A percentile compares a stretch with the other conserved stretches of the same genome.
Evolutionary conservation across 2,888 invertebrate genomes (phyloP).

Genomic region (Polydrusus pterygomalis): DNA sequence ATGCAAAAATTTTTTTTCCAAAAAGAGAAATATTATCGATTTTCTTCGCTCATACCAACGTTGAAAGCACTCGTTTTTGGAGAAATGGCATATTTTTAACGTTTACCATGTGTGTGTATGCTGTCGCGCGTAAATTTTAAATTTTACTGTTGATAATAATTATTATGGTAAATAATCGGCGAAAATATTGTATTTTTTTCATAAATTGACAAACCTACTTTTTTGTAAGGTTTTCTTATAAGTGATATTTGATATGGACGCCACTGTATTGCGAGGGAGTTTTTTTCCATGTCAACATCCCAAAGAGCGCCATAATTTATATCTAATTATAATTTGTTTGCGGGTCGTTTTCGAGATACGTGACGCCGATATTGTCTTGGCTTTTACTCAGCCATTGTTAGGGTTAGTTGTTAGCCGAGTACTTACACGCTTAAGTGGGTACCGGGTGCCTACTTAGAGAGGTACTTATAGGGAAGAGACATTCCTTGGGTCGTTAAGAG

Average conservation of each 20-base stretch:
- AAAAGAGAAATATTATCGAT: too few relatives aligned
- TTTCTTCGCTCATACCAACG: too few relatives aligned
- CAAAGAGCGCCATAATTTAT: conserved; percentile 55
- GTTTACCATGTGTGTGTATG: too few relatives aligned
- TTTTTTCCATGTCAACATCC: conserved; percentile 44
- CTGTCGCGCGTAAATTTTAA: too few relatives aligned
- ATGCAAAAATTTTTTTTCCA: too few relatives aligned
- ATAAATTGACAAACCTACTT: too few relatives aligned
- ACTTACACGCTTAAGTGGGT: conserved; percentile 52
- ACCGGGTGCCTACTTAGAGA: conserved; percentile 48
- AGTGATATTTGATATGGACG: conserved; percentile 6
- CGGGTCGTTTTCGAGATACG: conserved; percentile 52
- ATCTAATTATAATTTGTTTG: conserved; percentile 57
- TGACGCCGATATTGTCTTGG: conserved; percentile 51
- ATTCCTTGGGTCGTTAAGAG: conserved; percentile 17
- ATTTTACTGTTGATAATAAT: too few relatives aligned
- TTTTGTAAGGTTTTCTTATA: too few relatives aligned
- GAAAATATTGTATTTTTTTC: too few relatives aligned
- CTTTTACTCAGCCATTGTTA: conserved; percentile 47
- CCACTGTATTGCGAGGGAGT: conserved; percentile 46
- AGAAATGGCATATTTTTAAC: too few relatives aligned
- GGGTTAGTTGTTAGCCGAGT: conserved; percentile 47
- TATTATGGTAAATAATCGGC: too few relatives aligned
- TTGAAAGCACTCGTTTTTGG: too few relatives aligned
- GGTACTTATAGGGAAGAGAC: conserved; percentile 47